Conservation (phyloP, 2,797 vertebrate genomes). For the Lepilemur septentrionalis region DNA sequence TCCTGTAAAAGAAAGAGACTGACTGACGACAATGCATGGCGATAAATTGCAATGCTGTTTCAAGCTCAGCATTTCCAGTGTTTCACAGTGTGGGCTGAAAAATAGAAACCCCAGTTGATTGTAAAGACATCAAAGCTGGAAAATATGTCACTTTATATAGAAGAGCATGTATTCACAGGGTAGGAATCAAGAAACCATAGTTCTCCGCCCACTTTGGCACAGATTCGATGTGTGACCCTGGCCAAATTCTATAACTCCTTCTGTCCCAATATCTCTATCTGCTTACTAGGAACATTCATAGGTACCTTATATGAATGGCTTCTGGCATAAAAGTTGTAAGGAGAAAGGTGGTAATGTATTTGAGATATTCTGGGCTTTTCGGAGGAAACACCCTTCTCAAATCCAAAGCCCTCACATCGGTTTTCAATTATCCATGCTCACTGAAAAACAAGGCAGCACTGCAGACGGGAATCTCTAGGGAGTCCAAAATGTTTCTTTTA, state of each 20-base stretch:
- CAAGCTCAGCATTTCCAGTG: conserved; percentile 7
- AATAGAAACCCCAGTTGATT: neutral
- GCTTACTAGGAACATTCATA: neutral
- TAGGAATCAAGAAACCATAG: neutral
- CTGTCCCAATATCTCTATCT: neutral
- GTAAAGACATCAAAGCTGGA: neutral
- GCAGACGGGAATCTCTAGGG: neutral
- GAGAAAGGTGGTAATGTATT: neutral
- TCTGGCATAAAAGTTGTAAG: neutral
- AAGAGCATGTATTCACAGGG: neutral
- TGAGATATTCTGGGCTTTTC: neutral
- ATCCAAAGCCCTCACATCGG: neutral
- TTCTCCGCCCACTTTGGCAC: neutral
- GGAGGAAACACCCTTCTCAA: neutral
- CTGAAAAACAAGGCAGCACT: neutral
- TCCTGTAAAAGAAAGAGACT: neutral
- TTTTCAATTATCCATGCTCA: conserved; percentile 24
- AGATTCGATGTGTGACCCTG: neutral
- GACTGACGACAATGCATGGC: neutral
- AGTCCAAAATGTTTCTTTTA: conserved; percentile 8
- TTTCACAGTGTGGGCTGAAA: conserved; percentile 2
- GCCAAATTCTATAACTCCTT: neutral
- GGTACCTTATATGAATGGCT: neutral
- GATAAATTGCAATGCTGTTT: neutral
- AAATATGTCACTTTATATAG: conserved; percentile 1